Evolutionary conservation across 2,113 vertebrate species (phyloP), one percentile per base, ranked within the genome.

Genomic region (Leucosticte australis): DNA sequence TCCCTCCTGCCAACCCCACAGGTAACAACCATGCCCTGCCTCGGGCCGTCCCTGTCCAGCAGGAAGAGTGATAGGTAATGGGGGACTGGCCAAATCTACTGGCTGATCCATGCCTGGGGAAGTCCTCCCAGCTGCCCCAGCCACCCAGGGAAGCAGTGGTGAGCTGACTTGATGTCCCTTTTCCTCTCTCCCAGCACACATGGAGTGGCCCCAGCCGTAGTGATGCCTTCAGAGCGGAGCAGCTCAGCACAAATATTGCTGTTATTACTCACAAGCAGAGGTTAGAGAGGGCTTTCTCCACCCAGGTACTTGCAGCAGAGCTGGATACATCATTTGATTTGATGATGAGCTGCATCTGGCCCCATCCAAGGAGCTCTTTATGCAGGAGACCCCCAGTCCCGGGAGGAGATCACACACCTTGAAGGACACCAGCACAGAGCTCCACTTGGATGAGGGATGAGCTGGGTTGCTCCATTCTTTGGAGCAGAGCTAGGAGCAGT

Each of bases 111-210:
- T 3, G 3, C 19, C 65, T 33, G 59, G 26, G 1, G 15, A 15
- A 46, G 9, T 16, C 35, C 15, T 78, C 35, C 60, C 56, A 79
- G 65, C 18, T 68, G 31, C 10, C 42, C 31, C 39, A 59, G 53
- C 4, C 52, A n/a, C 15, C 5, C 33, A 44, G 27, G 23, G 30
- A 59, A 67, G 14, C 16, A 11, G 33, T 1, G 52, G 39, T 6
- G 1, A 27, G 30, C 12, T 16, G 22, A 8, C 9, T 7, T 14
- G 24, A 23, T 33, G 15, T 30, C 23, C 6, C 13, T 16, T 67
- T n/a, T 41, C 4, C 4, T 11, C 6, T 64, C 50, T 12, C 10
- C 24, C 1, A 0, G 24, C 56, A 15, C 33, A 10, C 0, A 0
- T 56, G 23, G 78, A 73, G n/a, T 13, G 1, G 55, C n/a, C 44